Conservation (phyloP, 2,113 vertebrate species). For the Struthio camelus region DNA sequence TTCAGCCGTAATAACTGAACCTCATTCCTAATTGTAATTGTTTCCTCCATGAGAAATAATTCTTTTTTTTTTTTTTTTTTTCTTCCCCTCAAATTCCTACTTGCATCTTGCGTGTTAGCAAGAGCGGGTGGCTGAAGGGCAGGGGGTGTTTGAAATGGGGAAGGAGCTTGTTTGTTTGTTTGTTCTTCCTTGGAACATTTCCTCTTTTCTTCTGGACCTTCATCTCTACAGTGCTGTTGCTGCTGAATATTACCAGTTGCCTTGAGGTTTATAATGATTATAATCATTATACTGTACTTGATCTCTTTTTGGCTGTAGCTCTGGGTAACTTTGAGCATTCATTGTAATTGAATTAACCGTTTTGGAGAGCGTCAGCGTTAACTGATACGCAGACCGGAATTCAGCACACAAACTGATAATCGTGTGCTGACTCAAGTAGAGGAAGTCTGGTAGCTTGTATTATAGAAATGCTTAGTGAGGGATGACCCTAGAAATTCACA, state of each 20-base stretch:
- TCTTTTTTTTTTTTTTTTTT: not conserved
- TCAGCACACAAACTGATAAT: not conserved
- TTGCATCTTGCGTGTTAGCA: not conserved
- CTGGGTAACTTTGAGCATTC: not conserved
- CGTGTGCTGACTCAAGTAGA: not conserved
- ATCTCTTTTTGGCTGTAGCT: not conserved
- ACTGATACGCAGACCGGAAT: not conserved
- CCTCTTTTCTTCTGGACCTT: not conserved
- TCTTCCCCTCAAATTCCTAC: not conserved
- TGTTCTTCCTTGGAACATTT: not conserved
- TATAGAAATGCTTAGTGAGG: not conserved
- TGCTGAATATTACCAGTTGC: not conserved
- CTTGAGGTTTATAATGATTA: not conserved
- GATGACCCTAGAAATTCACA: not conserved
- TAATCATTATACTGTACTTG: not conserved
- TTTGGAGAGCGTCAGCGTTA: not conserved
- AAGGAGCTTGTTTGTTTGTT: not conserved
- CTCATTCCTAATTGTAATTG: not conserved
- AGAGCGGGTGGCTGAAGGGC: not conserved
- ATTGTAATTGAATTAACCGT: not conserved
- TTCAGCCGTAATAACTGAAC: not conserved
- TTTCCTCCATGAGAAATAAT: not conserved
- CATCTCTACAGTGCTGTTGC: not conserved
- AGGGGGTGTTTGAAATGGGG: rapidly evolving
- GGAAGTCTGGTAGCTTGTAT: not conserved